Base-by-base conservation (phyloP, 2,797 vertebrate genomes). In the Scyliorhinus canicula region DNA sequence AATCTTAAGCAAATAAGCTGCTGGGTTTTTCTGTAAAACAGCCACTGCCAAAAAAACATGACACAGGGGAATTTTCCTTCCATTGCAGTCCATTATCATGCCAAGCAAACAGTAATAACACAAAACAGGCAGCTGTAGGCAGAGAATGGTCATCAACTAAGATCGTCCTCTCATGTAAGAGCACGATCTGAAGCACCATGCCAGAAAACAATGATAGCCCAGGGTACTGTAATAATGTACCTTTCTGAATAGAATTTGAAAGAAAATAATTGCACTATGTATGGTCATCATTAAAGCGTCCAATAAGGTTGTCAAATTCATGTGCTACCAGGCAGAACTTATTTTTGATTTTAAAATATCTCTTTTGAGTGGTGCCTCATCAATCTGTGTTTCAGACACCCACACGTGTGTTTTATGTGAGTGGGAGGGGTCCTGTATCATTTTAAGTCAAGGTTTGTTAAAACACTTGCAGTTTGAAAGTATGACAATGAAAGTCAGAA, bases 401-500 rank as follows among this genome's bases (percentile, higher is more conserved):
- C 57, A 65, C 1, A 21, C 2, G 55, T 11, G n/a, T 0, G 24
- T 91, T 65, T 91, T 44, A 63, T 63, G 65, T 26, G 88, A 65
- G n/a, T 91, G 60, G 60, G 57, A 44, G 60, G 60, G 9, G 44
- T 44, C 21, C 88, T 65, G 88, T 44, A 44, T 91, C 26, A 24
- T 63, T 65, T 26, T 65, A 44, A 44, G 24, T 60, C 40, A 40
- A 88, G 57, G 52, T 91, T 65, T 65, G 88, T 91, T 91, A 63
- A 91, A 91, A 91, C 86, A 91, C 93, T 94, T 74, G 47, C 67
- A 74, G 4, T 50, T 94, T 52, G 55, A 94, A 74, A n/a, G 31
- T 52, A 24, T 93, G 67, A 94, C 47, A 52, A 71, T 94, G 67
- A 95, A 96, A 95, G 96, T 95, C 96, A 96, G 97, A 95, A 90